Evolutionary conservation across 2,797 vertebrate species (phyloP), one percentile per base, ranked within the genome.

Genomic region (Aphelocoma californica): DNA sequence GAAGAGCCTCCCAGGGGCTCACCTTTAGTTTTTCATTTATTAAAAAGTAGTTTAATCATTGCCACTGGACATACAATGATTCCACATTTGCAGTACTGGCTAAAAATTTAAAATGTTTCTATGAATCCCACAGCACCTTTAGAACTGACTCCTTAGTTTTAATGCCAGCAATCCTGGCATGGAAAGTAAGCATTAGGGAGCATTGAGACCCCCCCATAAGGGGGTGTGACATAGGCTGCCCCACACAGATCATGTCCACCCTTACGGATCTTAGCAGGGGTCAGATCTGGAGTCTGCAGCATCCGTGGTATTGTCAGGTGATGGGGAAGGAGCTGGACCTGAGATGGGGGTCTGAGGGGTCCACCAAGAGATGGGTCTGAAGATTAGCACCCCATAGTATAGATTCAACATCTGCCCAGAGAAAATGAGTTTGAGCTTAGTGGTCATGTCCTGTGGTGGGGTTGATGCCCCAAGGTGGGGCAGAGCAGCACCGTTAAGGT

Each of bases 301-400:
- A 67, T 47, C 45, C 38, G 8, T 0, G 2, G 26, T 7, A 8
- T 14, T 24, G 12, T 29, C 36, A 45, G 10, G 34, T 2, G 5
- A 40, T 19, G 12, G 14, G 4, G 12, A 23, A 53, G 12, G 23
- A 77, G 9, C 0, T 38, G n/a, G 25, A 12, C 14, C 45, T 58
- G 19, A 64, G 14, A n/a, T 45, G 32, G 21, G 9, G 4, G 2
- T 54, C 24, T 50, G 25, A 81, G 23, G 4, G 2, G 2, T 58
- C 14, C 32, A 62, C 21, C 14, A 77, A 54, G 26, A 25, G 19
- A 20, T 16, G 8, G 14, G 14, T 25, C 25, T 40, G 74, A 54
- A 57, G 14, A 18, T 57, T 1, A 2, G 3, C 14, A 48, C 6
- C 7, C 6, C 8, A 21, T 6, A 7, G 23, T n/a, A 45, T 10